Conservation (phyloP, 2,113 vertebrate genomes). For the Anas platyrhynchos region DNA sequence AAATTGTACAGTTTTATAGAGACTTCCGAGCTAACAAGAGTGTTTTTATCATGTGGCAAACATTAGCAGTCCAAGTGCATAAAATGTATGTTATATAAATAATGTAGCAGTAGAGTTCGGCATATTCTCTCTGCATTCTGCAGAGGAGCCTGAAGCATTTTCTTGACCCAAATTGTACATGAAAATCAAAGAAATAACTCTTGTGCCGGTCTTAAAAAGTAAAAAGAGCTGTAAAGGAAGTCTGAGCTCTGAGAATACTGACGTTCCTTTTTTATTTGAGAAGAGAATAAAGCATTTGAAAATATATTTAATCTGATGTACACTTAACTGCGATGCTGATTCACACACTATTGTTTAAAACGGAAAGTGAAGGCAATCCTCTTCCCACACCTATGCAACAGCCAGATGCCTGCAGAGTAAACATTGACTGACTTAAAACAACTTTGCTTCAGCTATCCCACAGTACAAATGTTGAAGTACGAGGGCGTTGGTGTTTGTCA, state of each 20-base stretch:
- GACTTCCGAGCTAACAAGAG: background rate
- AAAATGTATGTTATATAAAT: conserved; percentile 55
- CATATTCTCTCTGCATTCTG: conserved; percentile 7
- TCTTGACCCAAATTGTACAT: conserved; percentile 49
- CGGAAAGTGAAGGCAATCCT: background rate
- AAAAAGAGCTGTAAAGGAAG: background rate
- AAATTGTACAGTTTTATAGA: background rate
- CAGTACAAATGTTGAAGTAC: background rate
- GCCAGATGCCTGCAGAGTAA: background rate
- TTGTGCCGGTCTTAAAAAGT: conserved; percentile 2
- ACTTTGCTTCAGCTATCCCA: background rate
- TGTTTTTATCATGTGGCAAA: background rate
- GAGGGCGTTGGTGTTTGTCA: background rate
- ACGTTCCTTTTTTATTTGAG: conserved; percentile 59
- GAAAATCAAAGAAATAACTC: conserved; percentile 29
- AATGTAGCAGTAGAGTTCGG: background rate
- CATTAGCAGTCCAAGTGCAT: background rate
- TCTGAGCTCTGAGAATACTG: conserved; percentile 20
- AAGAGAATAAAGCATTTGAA: conserved; percentile 71
- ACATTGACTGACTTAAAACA: background rate
- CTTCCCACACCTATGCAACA: background rate
- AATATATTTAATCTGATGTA: conserved; percentile 64
- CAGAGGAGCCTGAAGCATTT: conserved; percentile 51
- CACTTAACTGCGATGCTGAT: conserved; percentile 54
- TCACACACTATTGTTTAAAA: conserved; percentile 33